phyloP scores from a whole-genome alignment of 2,797 vertebrate genomes.

The Arctocebus calabarensis region DNA sequence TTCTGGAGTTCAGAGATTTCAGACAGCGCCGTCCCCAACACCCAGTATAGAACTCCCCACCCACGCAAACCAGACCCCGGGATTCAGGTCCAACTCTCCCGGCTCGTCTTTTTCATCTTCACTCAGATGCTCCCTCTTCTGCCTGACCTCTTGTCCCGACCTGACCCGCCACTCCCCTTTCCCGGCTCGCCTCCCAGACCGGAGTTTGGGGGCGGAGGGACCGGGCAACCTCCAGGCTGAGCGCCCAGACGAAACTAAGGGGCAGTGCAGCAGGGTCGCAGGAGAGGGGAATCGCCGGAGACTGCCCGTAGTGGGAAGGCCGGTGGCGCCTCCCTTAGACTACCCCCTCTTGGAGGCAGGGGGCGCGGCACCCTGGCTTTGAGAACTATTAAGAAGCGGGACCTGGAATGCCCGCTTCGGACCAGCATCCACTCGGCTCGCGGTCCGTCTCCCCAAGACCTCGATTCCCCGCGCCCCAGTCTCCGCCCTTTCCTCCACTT shows the following conservation, averaged over 20 bases:
- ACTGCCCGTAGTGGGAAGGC: not conserved
- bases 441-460: slow-evolving; percentile 69
- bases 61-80: not conserved
- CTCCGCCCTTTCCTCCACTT: slow-evolving; percentile 76
- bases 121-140: not conserved
- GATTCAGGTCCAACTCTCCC: not conserved
- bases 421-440: not conserved
- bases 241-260: not conserved
- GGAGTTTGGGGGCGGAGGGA: not conserved
- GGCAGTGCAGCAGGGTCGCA: not conserved
- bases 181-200: slow-evolving; percentile 18
- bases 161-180: slow-evolving; percentile 35
- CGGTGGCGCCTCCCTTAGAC: slow-evolving; percentile 1
- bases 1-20: slow-evolving; percentile 11
- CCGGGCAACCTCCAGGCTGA: not conserved
- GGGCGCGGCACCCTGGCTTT: slow-evolving; percentile 61
- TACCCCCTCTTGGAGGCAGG: slow-evolving; percentile 61
- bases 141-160: slow-evolving; percentile 58
- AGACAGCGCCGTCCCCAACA: not conserved
- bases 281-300: not conserved
- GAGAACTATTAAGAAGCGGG: slow-evolving; percentile 2
- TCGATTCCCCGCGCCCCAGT: slow-evolving; percentile 62
- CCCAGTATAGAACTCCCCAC: not conserved
- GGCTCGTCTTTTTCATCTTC: not conserved
- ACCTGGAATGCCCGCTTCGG: not conserved